Base-by-base conservation (phyloP, 2,113 vertebrate genomes). In the Abramis brama region DNA sequence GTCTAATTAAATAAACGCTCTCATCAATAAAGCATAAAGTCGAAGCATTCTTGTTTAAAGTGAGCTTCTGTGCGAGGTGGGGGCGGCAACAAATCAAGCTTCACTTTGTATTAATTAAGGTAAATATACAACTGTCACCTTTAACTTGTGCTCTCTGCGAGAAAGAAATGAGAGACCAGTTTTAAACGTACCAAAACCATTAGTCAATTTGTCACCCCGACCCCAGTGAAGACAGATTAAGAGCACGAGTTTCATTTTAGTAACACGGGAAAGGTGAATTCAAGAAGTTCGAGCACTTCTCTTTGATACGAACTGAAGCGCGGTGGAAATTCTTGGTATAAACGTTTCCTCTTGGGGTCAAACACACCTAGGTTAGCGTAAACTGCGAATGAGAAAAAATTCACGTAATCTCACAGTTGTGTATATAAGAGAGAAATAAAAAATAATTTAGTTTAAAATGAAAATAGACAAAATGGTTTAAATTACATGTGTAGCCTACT, bases 51-150 rank as follows among this genome's bases (percentile, higher is more conserved):
- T 79, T 83, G 66, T 79, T 87, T 85, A 79, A 71, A 86, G 86
- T 27, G 25, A 75, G 84, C 82, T 88, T 80, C 82, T 84, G 88
- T 88, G 85, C 50, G 76, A 86, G 74, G 60, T 88, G 39, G 57
- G 77, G 86, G 59, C 43, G 57, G 82, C 77, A 86, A 87, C 89
- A 87, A 90, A 91, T 87, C 85, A 87, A 83, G 59, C 76, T 50
- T 87, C 79, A 83, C 83, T 86, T 89, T 86, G 78, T 57, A 73
- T 76, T 89, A 89, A 90, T 90, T 89, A 90, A 88, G 71, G 86
- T 85, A 91, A 91, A 92, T 91, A 91, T 88, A 92, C 91, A 91
- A 79, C 84, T 89, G 88, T 88, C 90, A 91, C 86, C 86, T 87
- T 86, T 75, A 79, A 86, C 76, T 90, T 88, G 62, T 64, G 70